Percentiles rank a stretch among this genome's conserved stretches.
These are phyloP conservation scores for Malacosoma neustria DNA, from an alignment of 2,888 invertebrate species.

Conservation along the genomic window DNA sequence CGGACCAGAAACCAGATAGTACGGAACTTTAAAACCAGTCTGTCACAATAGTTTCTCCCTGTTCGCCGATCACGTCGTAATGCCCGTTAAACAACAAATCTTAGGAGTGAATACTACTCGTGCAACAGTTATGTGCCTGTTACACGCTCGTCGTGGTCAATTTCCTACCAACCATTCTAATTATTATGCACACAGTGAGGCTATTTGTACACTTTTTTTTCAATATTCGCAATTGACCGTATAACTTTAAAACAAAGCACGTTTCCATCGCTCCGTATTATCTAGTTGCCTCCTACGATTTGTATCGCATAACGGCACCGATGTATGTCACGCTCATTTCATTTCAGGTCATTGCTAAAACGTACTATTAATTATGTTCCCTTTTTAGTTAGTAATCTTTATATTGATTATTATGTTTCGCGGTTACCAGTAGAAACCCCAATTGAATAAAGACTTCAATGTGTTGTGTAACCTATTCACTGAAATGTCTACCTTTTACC, in stretches of 20 bases:
- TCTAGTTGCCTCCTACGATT: background rate
- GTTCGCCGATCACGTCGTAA: conserved; percentile 34
- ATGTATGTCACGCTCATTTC: background rate
- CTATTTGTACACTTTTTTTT: conserved; percentile 13
- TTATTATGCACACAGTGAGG: conserved; percentile 20
- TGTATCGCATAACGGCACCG: background rate
- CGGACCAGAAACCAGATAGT: too few species aligned
- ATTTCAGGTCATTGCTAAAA: background rate
- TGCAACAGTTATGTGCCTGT: conserved; percentile 37
- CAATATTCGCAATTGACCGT: conserved; percentile 9
- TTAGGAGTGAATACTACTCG: conserved; percentile 35
- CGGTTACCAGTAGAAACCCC: background rate
- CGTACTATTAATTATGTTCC: background rate
- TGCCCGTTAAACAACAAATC: conserved; percentile 59
- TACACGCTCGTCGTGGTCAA: conserved; percentile 28
- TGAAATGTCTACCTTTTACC: conserved; percentile 13
- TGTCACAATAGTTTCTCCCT: conserved; percentile 49
- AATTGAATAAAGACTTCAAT: background rate
- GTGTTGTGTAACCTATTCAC: conserved; percentile 8
- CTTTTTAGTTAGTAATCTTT: background rate
- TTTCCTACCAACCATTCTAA: conserved; percentile 34
- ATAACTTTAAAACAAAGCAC: conserved; percentile 4
- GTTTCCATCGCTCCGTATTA: background rate
- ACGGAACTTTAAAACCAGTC: conserved; percentile 40
- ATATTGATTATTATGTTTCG: background rate